Evolutionary conservation across 2,113 vertebrate genomes (phyloP).

Genomic region (Panthera leo): DNA sequence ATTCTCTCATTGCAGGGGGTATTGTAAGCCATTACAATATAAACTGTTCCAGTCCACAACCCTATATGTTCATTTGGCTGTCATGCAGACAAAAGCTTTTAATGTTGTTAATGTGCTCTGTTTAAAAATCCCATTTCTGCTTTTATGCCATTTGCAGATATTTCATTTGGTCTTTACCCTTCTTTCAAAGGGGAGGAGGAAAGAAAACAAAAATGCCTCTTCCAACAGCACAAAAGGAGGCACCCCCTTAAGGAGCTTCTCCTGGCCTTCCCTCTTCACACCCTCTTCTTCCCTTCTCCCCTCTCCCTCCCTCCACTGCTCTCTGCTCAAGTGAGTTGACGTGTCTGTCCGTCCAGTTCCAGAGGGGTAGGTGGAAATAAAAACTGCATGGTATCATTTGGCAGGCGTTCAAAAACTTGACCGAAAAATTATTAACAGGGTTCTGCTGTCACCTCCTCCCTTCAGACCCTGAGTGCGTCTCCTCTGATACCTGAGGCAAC

Average conservation of each 20-base stretch:
- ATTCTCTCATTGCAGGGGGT: conserved; percentile 93
- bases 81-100: conserved; percentile 92
- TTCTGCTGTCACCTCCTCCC: conserved; percentile 27
- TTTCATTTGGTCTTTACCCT: conserved; percentile 87
- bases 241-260: conserved; percentile 48
- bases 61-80: conserved; percentile 93
- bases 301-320: background rate
- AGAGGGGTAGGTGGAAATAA: conserved; percentile 56
- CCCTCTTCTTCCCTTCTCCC: background rate
- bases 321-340: conserved; percentile 51
- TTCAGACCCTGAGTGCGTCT: background rate
- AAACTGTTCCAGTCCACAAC: conserved; percentile 94
- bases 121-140: conserved; percentile 89
- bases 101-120: conserved; percentile 90
- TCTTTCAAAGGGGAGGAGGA: conserved; percentile 78
- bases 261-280: conserved; percentile 11
- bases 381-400: conserved; percentile 63
- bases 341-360: conserved; percentile 55
- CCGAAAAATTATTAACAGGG: conserved; percentile 72
- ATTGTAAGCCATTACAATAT: conserved; percentile 96
- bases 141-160: conserved; percentile 89
- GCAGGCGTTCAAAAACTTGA: conserved; percentile 64
- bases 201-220: conserved; percentile 68
- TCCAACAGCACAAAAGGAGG: conserved; percentile 74
- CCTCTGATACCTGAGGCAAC: background rate